Evolutionary conservation across 1,140 invertebrate genomes (phyloP).

Genomic region (Tetramorium simillimum): DNA sequence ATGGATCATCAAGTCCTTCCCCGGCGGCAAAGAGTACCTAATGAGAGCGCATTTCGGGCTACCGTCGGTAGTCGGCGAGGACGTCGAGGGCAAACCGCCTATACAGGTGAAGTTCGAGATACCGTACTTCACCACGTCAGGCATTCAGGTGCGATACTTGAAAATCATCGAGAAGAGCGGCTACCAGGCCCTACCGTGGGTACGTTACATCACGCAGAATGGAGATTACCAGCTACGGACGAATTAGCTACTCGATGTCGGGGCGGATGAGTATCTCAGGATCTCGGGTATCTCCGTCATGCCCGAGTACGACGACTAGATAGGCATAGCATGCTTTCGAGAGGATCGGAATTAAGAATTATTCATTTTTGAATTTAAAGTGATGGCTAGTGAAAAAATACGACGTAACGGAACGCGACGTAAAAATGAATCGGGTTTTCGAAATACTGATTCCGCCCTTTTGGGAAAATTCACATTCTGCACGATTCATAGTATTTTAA

Average conservation of each 20-base stretch:
- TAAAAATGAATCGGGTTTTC: not conserved
- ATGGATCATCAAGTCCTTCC: conserved; percentile 99
- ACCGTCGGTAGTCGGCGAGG: conserved; percentile 98
- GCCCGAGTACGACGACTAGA: conserved; percentile 36
- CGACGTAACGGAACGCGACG: not conserved
- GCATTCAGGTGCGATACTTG: conserved; percentile 99
- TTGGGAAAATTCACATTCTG: not conserved
- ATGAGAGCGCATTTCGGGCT: conserved; percentile 99
- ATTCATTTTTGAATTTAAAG: not conserved
- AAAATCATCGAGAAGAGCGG: conserved; percentile 99
- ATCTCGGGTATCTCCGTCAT: not conserved
- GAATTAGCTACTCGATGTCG: conserved; percentile 86
- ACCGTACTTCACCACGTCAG: conserved; percentile 99
- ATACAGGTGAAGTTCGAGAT: conserved; percentile 99
- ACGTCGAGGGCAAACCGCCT: conserved; percentile 98
- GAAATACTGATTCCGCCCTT: not conserved
- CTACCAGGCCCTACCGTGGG: conserved; percentile 99
- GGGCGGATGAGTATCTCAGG: conserved; percentile 3
- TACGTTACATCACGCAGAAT: conserved; percentile 99
- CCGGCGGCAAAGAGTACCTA: conserved; percentile 99
- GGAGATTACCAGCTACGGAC: conserved; percentile 99
- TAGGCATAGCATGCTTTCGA: conserved; percentile 4
- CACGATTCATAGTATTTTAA: conserved; percentile 1
- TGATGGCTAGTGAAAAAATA: not conserved
- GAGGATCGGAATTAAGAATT: not conserved